phyloP scores from a whole-genome alignment of 2,888 invertebrate species.

The Pollenia amentaria region DNA sequence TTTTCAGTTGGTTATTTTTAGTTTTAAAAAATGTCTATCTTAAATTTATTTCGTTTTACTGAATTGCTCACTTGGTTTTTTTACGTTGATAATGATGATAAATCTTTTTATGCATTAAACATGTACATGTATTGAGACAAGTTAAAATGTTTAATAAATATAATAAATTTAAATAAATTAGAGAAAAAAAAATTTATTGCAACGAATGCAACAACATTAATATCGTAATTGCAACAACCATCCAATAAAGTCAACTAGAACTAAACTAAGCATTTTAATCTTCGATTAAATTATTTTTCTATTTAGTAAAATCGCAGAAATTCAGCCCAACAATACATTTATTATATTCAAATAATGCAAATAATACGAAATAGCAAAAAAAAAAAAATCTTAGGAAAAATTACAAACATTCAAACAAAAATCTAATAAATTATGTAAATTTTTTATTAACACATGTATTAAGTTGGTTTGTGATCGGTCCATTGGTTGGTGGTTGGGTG shows the following conservation, averaged over 20 bases:
- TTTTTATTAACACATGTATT: constrained; percentile 50
- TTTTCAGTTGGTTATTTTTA: too few relatives aligned
- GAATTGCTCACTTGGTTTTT: constrained; percentile 39
- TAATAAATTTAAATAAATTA: constrained; percentile 73
- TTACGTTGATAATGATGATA: constrained; percentile 54
- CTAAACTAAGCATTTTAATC: constrained; percentile 34
- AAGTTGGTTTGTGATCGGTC: constrained; percentile 27
- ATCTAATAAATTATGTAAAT: constrained; percentile 59
- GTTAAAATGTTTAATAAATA: constrained; percentile 67
- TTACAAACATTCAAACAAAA: constrained; percentile 34
- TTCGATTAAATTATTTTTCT: constrained; percentile 21
- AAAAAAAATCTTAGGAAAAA: background rate
- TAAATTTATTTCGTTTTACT: background rate
- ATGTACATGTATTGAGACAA: constrained; percentile 67
- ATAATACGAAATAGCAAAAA: background rate
- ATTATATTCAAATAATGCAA: constrained; percentile 43
- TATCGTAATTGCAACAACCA: constrained; percentile 33
- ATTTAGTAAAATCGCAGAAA: background rate
- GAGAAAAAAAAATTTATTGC: constrained; percentile 16
- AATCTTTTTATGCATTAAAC: constrained; percentile 68
- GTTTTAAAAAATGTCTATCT: too few relatives aligned
- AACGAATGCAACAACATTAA: constrained; percentile 15
- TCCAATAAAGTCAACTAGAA: constrained; percentile 21
- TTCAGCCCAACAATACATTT: constrained; percentile 29
- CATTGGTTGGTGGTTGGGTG: background rate